phyloP scores from a whole-genome alignment of 2,888 invertebrate species.

The Ophion slaviceki region DNA sequence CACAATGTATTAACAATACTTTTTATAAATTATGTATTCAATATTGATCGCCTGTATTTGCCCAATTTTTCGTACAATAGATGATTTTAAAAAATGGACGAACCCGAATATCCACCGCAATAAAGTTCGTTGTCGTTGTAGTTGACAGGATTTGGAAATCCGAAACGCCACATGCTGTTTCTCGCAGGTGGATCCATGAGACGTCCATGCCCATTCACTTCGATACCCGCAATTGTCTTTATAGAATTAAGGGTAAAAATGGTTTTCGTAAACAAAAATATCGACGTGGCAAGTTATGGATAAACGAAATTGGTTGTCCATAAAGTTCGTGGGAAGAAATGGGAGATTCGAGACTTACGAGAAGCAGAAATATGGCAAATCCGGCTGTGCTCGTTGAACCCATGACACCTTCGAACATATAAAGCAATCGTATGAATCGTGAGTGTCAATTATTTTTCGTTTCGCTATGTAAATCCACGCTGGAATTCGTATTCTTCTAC shows the following conservation, averaged over 20 bases:
- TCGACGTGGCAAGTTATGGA: no score
- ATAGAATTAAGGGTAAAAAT: not conserved
- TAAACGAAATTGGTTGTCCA: not conserved
- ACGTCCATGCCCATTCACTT: slow-evolving; percentile 91
- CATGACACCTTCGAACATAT: slow-evolving; percentile 44
- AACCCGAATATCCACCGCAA: slow-evolving; percentile 95
- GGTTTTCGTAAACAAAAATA: not conserved
- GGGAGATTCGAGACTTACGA: slow-evolving; percentile 44
- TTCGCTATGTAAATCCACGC: slow-evolving; percentile 3
- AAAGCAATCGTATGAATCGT: not conserved
- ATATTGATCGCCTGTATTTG: no score
- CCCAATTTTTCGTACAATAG: no score
- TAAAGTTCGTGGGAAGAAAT: not conserved
- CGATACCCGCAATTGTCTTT: slow-evolving; percentile 67
- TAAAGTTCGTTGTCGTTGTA: slow-evolving; percentile 97
- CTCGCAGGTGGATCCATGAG: slow-evolving; percentile 96
- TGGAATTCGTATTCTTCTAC: not conserved
- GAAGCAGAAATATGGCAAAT: slow-evolving; percentile 28
- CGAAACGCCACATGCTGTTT: slow-evolving; percentile 97
- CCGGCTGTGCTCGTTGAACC: slow-evolving; percentile 26
- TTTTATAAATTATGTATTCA: no score
- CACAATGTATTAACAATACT: no score
- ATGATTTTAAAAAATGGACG: slow-evolving; percentile 51
- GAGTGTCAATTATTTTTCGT: not conserved
- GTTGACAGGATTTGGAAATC: slow-evolving; percentile 96